phyloP scores from a whole-genome alignment of 2,797 vertebrate genomes.

The Gadopsis bispinosus region DNA sequence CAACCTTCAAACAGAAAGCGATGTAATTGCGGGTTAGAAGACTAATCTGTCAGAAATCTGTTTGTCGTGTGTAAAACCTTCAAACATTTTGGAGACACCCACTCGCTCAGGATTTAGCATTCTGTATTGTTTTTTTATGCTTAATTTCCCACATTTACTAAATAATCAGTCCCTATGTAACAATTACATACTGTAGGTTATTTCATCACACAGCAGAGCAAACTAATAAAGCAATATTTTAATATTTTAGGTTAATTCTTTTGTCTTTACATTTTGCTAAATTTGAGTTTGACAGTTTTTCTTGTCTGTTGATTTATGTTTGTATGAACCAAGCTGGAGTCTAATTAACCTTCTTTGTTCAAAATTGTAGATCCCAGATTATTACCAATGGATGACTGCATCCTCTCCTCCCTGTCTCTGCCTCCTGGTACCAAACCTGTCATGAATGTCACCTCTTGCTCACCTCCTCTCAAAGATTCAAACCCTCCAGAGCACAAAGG shows the following conservation, averaged over 20 bases:
- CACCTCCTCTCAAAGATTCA: conserved; percentile 55
- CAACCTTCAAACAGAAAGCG: neutral
- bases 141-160: neutral
- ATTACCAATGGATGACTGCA: conserved; percentile 82
- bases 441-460: conserved; percentile 40
- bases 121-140: neutral
- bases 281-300: conserved; percentile 1
- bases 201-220: neutral
- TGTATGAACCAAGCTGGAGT: neutral
- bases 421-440: conserved; percentile 64
- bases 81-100: no score
- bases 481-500: conserved; percentile 47
- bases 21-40: neutral
- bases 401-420: conserved; percentile 81
- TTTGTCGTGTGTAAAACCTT: neutral
- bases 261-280: neutral
- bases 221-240: neutral
- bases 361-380: conserved; percentile 68
- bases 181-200: neutral
- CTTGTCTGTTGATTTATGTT: neutral
- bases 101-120: neutral
- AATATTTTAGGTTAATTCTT: no score
- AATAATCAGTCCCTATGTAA: neutral
- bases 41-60: neutral
- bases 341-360: neutral